Percentiles rank a stretch among this genome's conserved stretches.
Evolutionary conservation across 1,140 invertebrate species (phyloP).

Genomic region (Octopus sinensis): DNA sequence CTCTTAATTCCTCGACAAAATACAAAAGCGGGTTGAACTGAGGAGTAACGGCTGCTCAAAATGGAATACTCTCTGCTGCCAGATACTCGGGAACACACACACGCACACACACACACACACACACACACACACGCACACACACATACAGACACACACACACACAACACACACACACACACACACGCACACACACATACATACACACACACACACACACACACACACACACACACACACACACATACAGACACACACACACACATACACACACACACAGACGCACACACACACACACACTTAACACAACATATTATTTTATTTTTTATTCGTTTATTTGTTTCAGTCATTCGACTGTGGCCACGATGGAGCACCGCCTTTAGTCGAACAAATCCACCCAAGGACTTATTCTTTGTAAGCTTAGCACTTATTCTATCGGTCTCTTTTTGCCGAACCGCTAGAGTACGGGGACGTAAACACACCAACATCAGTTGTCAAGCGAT

Average conservation of each 20-base stretch:
- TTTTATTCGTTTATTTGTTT: too few species aligned
- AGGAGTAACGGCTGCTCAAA: background rate
- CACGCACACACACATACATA: background rate
- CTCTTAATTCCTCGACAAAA: too few species aligned
- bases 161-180: background rate
- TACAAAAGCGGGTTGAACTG: too few species aligned
- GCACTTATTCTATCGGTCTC: too few species aligned
- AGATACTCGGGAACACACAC: background rate
- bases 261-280: background rate
- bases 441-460: too few species aligned
- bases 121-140: background rate
- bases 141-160: background rate
- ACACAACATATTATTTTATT: too few species aligned
- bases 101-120: background rate
- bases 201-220: background rate
- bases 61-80: background rate
- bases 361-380: too few species aligned
- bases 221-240: background rate
- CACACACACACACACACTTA: background rate
- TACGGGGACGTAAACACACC: too few species aligned
- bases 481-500: too few species aligned
- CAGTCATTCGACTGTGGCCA: too few species aligned
- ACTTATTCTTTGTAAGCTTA: too few species aligned
- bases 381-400: too few species aligned
- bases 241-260: background rate